Percentiles rank a stretch among this genome's conserved stretches.
These are phyloP conservation scores for Alloplasta piceator DNA, from an alignment of 2,888 invertebrate genomes.

Conservation along the genomic window DNA sequence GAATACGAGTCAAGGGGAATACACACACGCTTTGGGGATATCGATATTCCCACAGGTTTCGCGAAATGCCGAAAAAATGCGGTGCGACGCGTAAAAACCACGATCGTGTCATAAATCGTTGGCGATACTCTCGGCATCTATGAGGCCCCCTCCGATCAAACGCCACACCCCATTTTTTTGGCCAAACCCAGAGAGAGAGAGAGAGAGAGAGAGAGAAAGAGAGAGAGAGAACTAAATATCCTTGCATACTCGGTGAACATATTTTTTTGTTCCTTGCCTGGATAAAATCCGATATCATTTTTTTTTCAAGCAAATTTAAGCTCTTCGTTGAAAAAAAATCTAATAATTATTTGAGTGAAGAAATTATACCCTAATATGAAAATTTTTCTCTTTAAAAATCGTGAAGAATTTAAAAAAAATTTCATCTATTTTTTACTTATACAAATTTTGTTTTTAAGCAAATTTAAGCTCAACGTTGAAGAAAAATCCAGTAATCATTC, in stretches of 20 bases:
- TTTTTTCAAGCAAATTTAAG: too few species aligned
- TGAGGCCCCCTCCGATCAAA: constrained; percentile 35
- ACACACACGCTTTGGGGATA: constrained; percentile 11
- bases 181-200: constrained; percentile 11
- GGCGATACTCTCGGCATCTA: constrained; percentile 26
- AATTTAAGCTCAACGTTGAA: too few species aligned
- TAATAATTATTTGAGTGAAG: too few species aligned
- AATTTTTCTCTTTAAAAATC: too few species aligned
- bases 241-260: not conserved
- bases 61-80: constrained; percentile 35
- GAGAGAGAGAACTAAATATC: constrained; percentile 32
- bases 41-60: constrained; percentile 54
- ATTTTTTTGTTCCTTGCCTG: too few species aligned
- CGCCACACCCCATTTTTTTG: constrained; percentile 44
- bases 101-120: constrained; percentile 49
- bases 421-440: too few species aligned
- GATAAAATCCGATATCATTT: too few species aligned
- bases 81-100: constrained; percentile 18
- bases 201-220: constrained; percentile 12
- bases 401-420: too few species aligned
- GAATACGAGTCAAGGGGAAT: constrained; percentile 39
- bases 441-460: too few species aligned
- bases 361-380: too few species aligned
- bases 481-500: too few species aligned
- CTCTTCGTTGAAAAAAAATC: too few species aligned